Evolutionary conservation across 2,888 invertebrate species (phyloP), one percentile per base, ranked within the genome.

Genomic region (Mechanitis mazaeus): DNA sequence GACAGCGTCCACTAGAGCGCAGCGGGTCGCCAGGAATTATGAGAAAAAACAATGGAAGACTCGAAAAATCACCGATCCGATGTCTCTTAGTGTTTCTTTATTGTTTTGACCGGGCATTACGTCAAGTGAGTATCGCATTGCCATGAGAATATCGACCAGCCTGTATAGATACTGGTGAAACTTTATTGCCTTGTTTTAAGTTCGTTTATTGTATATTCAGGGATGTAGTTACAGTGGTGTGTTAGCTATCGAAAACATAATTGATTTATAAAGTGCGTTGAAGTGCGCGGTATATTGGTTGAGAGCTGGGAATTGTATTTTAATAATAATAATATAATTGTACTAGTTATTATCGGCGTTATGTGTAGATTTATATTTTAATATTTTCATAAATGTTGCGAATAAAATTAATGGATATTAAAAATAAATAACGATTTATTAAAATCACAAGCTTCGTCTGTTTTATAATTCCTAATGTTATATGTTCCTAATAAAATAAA

Each of bases 61-160:
- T 88, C 68, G 70, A 80, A 71, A 81, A 86, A 58, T 64, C 85
- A 88, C 69, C 74, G 82, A 82, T 71, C 79, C 88, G 82, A 73
- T 82, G 74, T 84, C 84, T 81, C 75, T 75, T 69, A 80, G 78
- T 79, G 79, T 79, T 80, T 79, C 80, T 78, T 80, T 78, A 76
- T 81, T 86, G 84, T 87, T 84, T 84, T 84, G 80, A 83, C 81
- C 83, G 79, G 75, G 76, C 77, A 76, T 67, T 76, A 79, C 71
- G 85, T 87, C 85, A 87, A 88, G 88, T 79, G 81, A 76, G 79
- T 80, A 86, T 87, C 87, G 83, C 78, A 72, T 83, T 78, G 83
- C 83, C 74, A 69, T 73, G 50, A 54, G 54, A 58, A 61, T 45
- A 55, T 70, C 67, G 46, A 69, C 75, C 60, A 73, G 38, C 57